Evolutionary conservation across 2,888 invertebrate species (phyloP), one percentile per base, ranked within the genome.

Genomic region (Spilarctia lutea): DNA sequence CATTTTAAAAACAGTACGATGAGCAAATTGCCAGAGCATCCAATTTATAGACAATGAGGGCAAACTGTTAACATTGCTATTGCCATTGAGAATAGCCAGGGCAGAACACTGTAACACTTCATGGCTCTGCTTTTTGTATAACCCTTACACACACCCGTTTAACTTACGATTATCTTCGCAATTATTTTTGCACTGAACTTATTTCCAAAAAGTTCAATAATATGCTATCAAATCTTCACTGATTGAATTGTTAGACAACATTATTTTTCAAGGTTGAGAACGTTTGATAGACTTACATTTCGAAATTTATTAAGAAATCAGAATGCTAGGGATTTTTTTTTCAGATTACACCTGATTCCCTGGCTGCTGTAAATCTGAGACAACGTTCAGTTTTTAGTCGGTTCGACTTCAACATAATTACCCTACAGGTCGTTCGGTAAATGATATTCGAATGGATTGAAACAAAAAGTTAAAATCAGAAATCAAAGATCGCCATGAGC

Each of bases 1-100:
- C 91, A 91, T 93, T 94, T 92, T 89, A 88, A 93, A 91, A 93
- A 92, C 93, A 92, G 92, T 87, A 91, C 91, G 91, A 91, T 84
- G 90, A 92, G 93, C 92, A 94, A 94, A 93, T 94, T 94, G 91
- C 90, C 87, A 89, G 86, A 86, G 88, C 89, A 88, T 92, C 90
- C 92, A 92, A 93, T 94, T 94, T 92, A 91, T 90, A 90, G 89
- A 91, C 91, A 93, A 91, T 91, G 89, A 89, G 89, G 87, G 88
- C 87, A 89, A 89, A 90, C 89, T 91, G 92, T 93, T 90, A 91
- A 92, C 91, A 92, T 89, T 86, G 89, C 89, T 88, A 88, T 89
- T 88, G 87, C 86, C 87, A 90, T 91, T 90, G 89, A 83, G 82
- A 85, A 83, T 83, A 79, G 84, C 82, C 85, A 88, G 88, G 87